These are phyloP conservation scores for Microctonus hyperodae DNA, from an alignment of 2,888 invertebrate genomes.

Conservation along the genomic window DNA sequence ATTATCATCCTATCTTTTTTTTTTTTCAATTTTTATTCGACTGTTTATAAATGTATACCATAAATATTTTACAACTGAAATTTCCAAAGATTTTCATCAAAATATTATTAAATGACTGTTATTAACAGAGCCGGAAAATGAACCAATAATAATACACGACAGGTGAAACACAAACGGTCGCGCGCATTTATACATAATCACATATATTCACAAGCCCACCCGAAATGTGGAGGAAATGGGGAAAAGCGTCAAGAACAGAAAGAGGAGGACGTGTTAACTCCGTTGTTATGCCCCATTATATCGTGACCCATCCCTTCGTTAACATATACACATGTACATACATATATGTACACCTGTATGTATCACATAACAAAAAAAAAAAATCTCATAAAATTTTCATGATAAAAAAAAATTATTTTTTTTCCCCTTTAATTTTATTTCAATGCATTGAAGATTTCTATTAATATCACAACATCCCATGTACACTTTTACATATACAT, in stretches of 20 bases:
- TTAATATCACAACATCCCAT: too few relatives aligned
- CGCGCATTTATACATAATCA: slow-evolving; percentile 9
- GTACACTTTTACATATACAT: too few relatives aligned
- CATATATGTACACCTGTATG: too few relatives aligned
- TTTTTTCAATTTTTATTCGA: too few relatives aligned
- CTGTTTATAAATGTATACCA: neutral
- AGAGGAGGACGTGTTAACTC: slow-evolving; percentile 57
- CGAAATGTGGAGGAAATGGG: slow-evolving; percentile 12
- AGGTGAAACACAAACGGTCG: slow-evolving; percentile 3
- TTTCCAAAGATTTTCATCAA: neutral
- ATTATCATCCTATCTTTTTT: too few relatives aligned
- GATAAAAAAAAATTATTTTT: neutral
- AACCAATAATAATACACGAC: slow-evolving; percentile 30
- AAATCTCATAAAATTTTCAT: too few relatives aligned
- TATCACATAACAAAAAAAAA: neutral
- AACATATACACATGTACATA: neutral
- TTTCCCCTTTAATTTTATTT: too few relatives aligned
- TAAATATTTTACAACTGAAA: neutral
- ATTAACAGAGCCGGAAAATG: too few relatives aligned
- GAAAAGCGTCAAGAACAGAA: slow-evolving; percentile 23
- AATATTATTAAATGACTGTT: too few relatives aligned
- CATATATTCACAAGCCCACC: neutral
- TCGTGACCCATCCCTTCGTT: slow-evolving; percentile 51
- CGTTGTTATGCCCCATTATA: slow-evolving; percentile 63
- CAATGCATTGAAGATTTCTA: too few relatives aligned